phyloP scores from a whole-genome alignment of 2,113 vertebrate species.

The Rhineura floridana region DNA sequence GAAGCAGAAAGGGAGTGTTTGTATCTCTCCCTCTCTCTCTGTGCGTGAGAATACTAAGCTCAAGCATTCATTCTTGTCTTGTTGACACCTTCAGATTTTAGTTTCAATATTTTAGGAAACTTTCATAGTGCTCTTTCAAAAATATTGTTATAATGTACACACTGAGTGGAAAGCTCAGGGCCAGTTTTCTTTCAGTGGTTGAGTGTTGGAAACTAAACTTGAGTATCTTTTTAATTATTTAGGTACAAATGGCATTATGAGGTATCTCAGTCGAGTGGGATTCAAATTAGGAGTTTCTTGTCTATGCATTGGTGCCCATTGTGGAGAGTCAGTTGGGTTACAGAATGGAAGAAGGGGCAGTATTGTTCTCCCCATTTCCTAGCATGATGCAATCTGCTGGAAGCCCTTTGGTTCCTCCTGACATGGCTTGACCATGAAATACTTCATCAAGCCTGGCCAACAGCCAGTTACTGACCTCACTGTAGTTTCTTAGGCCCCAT shows the following conservation, averaged over 20 bases:
- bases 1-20: not conserved
- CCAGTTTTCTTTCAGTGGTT: not conserved
- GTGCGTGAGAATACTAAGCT: too few relatives aligned
- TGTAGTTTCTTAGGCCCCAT: too few relatives aligned
- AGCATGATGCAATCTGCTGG: not conserved
- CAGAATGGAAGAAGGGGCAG: not conserved
- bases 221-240: not conserved
- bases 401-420: not conserved
- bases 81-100: conserved; percentile 12
- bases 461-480: too few relatives aligned
- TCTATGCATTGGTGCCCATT: not conserved
- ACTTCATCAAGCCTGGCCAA: not conserved
- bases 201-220: not conserved
- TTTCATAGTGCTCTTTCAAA: not conserved
- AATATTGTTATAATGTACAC: not conserved
- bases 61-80: conserved; percentile 6
- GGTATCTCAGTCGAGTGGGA: not conserved
- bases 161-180: not conserved
- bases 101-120: not conserved
- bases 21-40: too few relatives aligned
- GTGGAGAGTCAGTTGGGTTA: not conserved
- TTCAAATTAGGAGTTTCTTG: not conserved
- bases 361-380: not conserved
- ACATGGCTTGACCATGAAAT: not conserved
- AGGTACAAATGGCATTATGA: not conserved